Percentiles rank a stretch among this genome's conserved stretches.
Evolutionary conservation across 2,888 invertebrate species (phyloP).

Genomic region (Dicranocentrus wangi): DNA sequence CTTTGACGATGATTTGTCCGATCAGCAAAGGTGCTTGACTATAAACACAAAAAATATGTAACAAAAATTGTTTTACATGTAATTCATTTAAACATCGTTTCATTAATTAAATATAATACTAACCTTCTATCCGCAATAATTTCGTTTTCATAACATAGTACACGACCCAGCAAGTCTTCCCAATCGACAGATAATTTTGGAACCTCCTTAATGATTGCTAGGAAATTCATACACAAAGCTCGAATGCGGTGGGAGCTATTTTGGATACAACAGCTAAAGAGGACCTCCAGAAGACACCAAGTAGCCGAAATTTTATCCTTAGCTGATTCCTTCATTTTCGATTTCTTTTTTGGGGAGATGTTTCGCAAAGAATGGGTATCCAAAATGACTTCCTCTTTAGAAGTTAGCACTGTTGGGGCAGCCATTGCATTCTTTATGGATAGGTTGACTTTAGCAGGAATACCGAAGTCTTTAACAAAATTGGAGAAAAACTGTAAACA

Average conservation of each 20-base stretch:
- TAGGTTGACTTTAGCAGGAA: conserved; percentile 31
- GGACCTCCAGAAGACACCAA: conserved; percentile 61
- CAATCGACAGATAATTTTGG: conserved; percentile 54
- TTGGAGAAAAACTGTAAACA: conserved; percentile 51
- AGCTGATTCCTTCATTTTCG: not conserved
- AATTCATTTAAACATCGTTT: conserved; percentile 6
- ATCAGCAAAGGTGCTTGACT: conserved; percentile 59
- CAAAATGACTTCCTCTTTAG: not conserved
- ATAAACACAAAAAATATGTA: conserved; percentile 8
- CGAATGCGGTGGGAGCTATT: conserved; percentile 64
- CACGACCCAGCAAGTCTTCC: conserved; percentile 54
- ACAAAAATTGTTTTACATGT: conserved; percentile 15
- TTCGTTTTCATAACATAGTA: conserved; percentile 63
- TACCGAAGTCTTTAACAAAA: conserved; percentile 27
- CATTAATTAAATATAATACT: too few species aligned
- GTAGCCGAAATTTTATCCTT: conserved; percentile 38
- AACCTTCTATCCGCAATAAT: conserved; percentile 69
- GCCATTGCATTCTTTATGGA: too few species aligned
- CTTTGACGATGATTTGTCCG: conserved; percentile 38
- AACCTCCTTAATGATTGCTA: conserved; percentile 52
- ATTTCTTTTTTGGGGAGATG: not conserved
- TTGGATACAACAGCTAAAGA: conserved; percentile 66
- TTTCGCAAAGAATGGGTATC: not conserved
- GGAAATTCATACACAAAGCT: conserved; percentile 55
- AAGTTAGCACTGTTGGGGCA: not conserved